Conservation (phyloP, 2,888 invertebrate genomes). For the Onthophagus sagittarius region DNA sequence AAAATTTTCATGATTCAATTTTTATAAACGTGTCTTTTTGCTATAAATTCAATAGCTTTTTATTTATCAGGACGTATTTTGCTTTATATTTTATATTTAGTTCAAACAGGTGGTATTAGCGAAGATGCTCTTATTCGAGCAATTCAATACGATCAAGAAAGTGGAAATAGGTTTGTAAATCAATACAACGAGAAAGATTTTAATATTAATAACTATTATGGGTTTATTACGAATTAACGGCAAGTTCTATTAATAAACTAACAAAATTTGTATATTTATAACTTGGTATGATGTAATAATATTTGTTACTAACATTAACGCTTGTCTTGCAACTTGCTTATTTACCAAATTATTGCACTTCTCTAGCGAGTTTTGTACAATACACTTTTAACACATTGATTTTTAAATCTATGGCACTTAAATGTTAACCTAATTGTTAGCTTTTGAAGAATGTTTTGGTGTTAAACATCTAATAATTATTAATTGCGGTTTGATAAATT, state of each 20-base stretch:
- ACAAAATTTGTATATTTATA: neutral
- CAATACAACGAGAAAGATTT: conserved; percentile 2
- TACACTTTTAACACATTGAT: neutral
- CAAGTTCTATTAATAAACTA: neutral
- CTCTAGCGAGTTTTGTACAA: too few species aligned
- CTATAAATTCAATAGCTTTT: conserved; percentile 10
- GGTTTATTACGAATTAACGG: neutral
- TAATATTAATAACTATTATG: neutral
- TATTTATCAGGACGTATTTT: neutral
- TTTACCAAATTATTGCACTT: too few species aligned
- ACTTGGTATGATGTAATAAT: neutral
- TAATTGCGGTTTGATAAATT: neutral
- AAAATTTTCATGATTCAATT: neutral
- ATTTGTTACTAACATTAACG: neutral
- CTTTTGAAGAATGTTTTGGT: neutral
- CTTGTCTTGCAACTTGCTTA: too few species aligned
- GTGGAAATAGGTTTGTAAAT: conserved; percentile 22
- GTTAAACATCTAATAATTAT: neutral
- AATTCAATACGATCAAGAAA: conserved; percentile 20
- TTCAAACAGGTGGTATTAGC: conserved; percentile 21
- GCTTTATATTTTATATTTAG: conserved; percentile 15
- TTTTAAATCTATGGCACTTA: neutral
- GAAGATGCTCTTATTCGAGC: conserved; percentile 20
- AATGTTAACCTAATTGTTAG: neutral
- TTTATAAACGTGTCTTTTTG: neutral